Evolutionary conservation across 2,888 invertebrate species (phyloP), one percentile per base, ranked within the genome.

Genomic region (Dasypogon diadema): DNA sequence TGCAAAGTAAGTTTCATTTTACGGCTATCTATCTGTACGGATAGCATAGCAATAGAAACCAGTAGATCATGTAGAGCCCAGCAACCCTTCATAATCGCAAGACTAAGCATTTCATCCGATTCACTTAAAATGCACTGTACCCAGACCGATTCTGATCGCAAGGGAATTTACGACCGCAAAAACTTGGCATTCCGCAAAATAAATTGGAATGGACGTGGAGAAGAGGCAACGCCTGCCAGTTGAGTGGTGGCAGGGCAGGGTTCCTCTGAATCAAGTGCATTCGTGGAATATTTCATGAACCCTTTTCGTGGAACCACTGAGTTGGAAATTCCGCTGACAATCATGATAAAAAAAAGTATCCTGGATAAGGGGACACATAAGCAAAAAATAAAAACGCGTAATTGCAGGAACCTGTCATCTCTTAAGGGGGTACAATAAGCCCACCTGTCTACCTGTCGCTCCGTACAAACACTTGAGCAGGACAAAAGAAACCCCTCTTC

Each of bases 391-490:
- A 34, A 70, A 65, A 70, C 51, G 22, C 18, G 34, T 73, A 73
- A 73, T 73, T 73, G 73, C 56, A 56, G 73, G 51, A 56, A 73
- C 8, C 55, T 73, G 73, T 73, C 73, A 73, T 34, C 21, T 21
- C 54, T 73, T 54, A 70, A 54, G 51, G 51, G 54, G 16, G n/a
- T 37, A 70, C 30, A 48, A 22, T 26, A 12, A 18, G 30, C 22
- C 51, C 54, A 70, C 54, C 70, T 70, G 70, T 70, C 54, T 54
- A 70, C 54, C 70, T 54, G 54, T 54, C 70, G 54, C 34, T 34
- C 1, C 30, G 30, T n/a, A 34, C 24, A 56, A 73, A 73, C 56
- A 73, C 73, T 73, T 37, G 21, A 73, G 10, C 16, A n/a, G 46
- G 37, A 42, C 42, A 73, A 73, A 56, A 56, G 42, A 54, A 42